Evolutionary conservation across 2,888 invertebrate genomes (phyloP), one percentile per base, ranked within the genome.

Genomic region (Drosophila neonasuta): DNA sequence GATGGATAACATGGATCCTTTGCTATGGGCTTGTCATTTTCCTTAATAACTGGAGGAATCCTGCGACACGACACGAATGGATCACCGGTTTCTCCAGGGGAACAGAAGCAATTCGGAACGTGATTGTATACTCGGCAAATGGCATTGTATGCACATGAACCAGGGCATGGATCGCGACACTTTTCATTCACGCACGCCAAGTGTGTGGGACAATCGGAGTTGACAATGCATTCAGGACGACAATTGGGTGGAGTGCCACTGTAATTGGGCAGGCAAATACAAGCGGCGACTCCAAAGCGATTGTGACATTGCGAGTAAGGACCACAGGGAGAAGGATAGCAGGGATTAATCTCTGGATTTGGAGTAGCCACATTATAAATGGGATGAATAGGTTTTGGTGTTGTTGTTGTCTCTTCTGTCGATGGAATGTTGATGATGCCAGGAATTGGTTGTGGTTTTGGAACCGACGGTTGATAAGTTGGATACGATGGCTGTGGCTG

Each of bases 81-180:
- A 92, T 90, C 85, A 10, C 93, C 93, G 2, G 90, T 93, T 80
- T 92, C 94, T 36, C 93, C 92, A 1, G 91, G 74, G 68, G 93
- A 93, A 88, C 96, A 96, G 72, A 93, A 93, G 87, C 96, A 96
- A 83, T 95, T 94, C 1, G 96, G 95, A 81, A 94, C 92, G 80
- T 94, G 94, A 71, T 93, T 93, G 24, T 95, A 93, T 24, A 95
- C 95, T 74, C 93, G 92, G 77, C 96, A 96, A 50, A 93, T 91
- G 0, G 95, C 92, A 88, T 94, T 94, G 63, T 92, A 91, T 36
- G 95, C 96, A 90, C 96, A 95, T 71, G 94, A 93, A 51, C 94
- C 94, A 48, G 93, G 92, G 74, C 95, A 96, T 17, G 95, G 95
- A 89, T 95, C 94, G 11, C 91, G 90, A 89, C 96, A 95, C 91